These are phyloP conservation scores for Charaxes varanes DNA, from an alignment of 1,140 invertebrate genomes.

Conservation along the genomic window DNA sequence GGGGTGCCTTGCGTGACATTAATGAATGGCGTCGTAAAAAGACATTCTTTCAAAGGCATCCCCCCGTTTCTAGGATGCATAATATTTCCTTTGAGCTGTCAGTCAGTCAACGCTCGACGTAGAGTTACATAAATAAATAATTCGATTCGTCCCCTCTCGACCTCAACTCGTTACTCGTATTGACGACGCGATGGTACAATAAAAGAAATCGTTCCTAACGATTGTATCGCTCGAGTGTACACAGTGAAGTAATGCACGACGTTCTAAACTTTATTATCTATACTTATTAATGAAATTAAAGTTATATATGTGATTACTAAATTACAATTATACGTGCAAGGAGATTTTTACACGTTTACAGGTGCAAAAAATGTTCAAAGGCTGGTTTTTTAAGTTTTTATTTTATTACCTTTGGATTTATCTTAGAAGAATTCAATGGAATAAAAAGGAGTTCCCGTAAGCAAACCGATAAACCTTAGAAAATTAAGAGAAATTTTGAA, in stretches of 20 bases:
- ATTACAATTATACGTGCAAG: too few species aligned
- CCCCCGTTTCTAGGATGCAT: conserved; percentile 27
- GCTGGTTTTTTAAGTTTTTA: too few species aligned
- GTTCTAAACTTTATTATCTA: too few species aligned
- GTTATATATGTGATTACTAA: too few species aligned
- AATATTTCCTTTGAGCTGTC: conserved; percentile 43
- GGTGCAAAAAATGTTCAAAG: conserved; percentile 4
- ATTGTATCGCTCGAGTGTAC: not conserved
- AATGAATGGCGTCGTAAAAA: conserved; percentile 39
- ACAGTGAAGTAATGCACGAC: not conserved
- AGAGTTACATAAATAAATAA: conserved; percentile 60
- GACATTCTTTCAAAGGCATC: conserved; percentile 34
- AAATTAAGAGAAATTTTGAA: too few species aligned
- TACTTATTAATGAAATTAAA: too few species aligned
- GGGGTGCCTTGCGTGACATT: conserved; percentile 30
- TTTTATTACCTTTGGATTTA: too few species aligned
- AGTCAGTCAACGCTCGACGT: conserved; percentile 41
- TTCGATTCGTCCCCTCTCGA: conserved; percentile 40
- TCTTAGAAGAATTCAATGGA: too few species aligned
- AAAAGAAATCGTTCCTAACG: not conserved
- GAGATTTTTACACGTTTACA: conserved; percentile 10
- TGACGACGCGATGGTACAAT: conserved; percentile 8
- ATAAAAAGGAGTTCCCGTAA: too few species aligned
- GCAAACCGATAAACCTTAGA: too few species aligned
- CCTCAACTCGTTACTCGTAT: conserved; percentile 24